A percentile compares a stretch with the other conserved stretches of the same genome.
These are phyloP conservation scores for Cyclopterus lumpus DNA, from an alignment of 2,797 vertebrate genomes.

Conservation along the genomic window DNA sequence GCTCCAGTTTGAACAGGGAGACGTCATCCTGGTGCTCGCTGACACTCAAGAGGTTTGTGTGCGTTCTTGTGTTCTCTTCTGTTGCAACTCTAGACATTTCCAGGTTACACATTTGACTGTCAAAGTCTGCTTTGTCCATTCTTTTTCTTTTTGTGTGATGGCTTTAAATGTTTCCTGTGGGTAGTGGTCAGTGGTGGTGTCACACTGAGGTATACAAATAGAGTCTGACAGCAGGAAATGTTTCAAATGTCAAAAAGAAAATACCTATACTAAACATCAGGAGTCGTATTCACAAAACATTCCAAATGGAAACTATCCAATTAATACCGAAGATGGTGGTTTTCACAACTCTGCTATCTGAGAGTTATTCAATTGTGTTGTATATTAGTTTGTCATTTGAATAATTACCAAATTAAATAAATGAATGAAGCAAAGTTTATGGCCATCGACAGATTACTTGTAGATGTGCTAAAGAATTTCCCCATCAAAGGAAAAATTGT, in stretches of 20 bases:
- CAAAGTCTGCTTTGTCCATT: neutral
- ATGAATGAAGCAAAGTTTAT: neutral
- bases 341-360: neutral
- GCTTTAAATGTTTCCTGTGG: neutral
- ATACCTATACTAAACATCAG: neutral
- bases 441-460: neutral
- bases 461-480: too few species aligned
- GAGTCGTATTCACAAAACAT: neutral
- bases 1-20: conserved; percentile 78
- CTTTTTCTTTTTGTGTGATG: neutral
- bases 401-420: neutral
- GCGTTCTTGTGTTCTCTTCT: neutral
- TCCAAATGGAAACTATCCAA: neutral
- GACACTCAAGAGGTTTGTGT: conserved; percentile 63
- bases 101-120: conserved; percentile 13
- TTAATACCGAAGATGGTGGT: neutral
- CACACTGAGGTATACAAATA: neutral
- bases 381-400: neutral
- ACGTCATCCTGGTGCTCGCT: conserved; percentile 75
- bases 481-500: too few species aligned
- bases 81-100: neutral
- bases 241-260: neutral
- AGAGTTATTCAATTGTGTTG: neutral
- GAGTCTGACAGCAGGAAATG: neutral
- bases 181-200: neutral